A percentile compares a stretch with the other conserved stretches of the same genome.
Conservation (phyloP, 2,113 vertebrate species). For the Sitta europaea region DNA sequence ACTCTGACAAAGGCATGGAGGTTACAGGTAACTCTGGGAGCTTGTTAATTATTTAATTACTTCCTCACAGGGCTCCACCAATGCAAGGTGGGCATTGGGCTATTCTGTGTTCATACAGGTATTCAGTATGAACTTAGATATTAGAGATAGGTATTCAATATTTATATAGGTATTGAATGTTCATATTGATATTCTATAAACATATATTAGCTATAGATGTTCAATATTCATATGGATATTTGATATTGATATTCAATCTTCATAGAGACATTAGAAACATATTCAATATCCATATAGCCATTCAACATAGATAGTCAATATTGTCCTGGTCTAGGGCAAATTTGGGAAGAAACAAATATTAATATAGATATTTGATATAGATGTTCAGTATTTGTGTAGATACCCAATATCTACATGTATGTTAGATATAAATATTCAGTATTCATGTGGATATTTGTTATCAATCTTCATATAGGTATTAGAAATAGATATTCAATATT, state of each 20-base stretch:
- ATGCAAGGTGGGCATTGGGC: neutral
- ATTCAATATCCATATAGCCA: neutral
- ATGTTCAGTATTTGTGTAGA: neutral
- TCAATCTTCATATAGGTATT: neutral
- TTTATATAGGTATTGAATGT: neutral
- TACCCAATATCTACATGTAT: neutral
- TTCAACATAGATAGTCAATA: neutral
- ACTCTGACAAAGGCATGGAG: slow-evolving; percentile 76
- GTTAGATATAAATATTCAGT: neutral
- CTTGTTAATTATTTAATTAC: neutral
- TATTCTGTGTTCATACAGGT: neutral
- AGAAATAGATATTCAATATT: neutral
- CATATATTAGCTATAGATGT: neutral
- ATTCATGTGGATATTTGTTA: neutral
- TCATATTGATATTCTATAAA: neutral
- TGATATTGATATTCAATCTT: too few relatives aligned
- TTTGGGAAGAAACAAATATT: too few relatives aligned
- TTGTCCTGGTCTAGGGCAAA: too few relatives aligned
- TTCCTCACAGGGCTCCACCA: neutral
- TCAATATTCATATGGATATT: neutral
- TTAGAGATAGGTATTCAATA: neutral
- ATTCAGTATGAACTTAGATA: neutral
- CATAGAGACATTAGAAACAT: too few relatives aligned
- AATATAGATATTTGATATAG: too few relatives aligned
- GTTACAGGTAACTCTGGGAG: slow-evolving; percentile 73